phyloP scores from a whole-genome alignment of 23 tunicate species.

The Trididemnum miniatum region DNA sequence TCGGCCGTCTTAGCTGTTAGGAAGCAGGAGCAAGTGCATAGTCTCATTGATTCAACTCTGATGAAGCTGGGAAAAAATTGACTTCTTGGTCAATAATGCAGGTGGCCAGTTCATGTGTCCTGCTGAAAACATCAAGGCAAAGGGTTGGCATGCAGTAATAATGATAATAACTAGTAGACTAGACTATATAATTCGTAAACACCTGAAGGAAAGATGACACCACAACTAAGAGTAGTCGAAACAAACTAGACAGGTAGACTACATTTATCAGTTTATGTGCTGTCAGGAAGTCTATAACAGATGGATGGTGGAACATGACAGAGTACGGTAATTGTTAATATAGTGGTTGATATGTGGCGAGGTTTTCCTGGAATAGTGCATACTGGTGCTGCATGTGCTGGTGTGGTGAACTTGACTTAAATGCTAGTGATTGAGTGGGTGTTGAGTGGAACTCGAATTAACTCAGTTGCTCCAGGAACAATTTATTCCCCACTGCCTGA shows the following conservation, averaged over 20 bases:
- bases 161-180: too few species aligned
- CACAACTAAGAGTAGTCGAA: too few species aligned
- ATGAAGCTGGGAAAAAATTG: constrained; percentile 78
- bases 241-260: constrained; percentile 94
- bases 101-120: constrained; percentile 91
- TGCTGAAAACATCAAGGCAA: constrained; percentile 68
- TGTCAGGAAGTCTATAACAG: constrained; percentile 70
- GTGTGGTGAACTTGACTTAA: constrained; percentile 75
- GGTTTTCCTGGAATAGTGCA: constrained; percentile 74
- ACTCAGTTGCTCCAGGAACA: constrained; percentile 94
- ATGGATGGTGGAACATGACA: constrained; percentile 85
- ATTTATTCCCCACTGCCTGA: constrained; percentile 81
- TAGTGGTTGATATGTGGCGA: constrained; percentile 70
- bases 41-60: constrained; percentile 46
- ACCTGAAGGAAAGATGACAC: too few species aligned
- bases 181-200: too few species aligned
- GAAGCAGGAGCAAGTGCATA: constrained; percentile 63
- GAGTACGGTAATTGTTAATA: constrained; percentile 86
- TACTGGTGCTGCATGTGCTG: constrained; percentile 91
- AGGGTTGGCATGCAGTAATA: constrained; percentile 97
- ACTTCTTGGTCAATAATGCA: constrained; percentile 88
- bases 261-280: constrained; percentile 87
- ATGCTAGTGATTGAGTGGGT: constrained; percentile 87
- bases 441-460: constrained; percentile 69
- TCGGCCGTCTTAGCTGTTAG: too few species aligned